Conservation (phyloP, 2,113 vertebrate genomes). For the Laterallus jamaicensis region DNA sequence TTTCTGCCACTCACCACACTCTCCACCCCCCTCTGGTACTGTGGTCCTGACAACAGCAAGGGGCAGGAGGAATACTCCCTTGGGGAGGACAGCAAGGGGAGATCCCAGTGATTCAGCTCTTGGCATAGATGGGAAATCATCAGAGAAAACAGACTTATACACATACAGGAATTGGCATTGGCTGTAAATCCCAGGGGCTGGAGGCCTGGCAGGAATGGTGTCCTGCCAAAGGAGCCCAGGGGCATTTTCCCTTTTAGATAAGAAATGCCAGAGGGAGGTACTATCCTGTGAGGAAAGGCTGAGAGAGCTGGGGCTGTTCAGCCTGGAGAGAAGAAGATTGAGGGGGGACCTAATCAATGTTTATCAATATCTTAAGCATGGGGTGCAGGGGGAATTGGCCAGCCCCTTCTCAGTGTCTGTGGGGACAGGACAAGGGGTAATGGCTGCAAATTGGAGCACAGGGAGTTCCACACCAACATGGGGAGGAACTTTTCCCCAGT, state of each 20-base stretch:
- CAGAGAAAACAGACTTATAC: not conserved
- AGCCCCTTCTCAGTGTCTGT: too few relatives aligned
- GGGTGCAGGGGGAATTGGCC: too few relatives aligned
- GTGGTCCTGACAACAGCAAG: accelerated
- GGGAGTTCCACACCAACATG: too few relatives aligned
- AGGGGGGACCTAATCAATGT: too few relatives aligned
- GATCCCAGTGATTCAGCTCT: not conserved
- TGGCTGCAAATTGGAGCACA: too few relatives aligned
- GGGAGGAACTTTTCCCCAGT: too few relatives aligned
- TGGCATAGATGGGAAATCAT: not conserved
- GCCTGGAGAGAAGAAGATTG: too few relatives aligned
- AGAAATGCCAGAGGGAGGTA: not conserved
- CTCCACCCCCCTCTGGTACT: not conserved
- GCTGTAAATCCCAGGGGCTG: accelerated
- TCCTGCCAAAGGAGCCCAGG: not conserved
- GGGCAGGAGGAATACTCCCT: not conserved
- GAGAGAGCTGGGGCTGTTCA: too few relatives aligned
- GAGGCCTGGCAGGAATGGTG: not conserved
- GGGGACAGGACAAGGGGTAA: too few relatives aligned
- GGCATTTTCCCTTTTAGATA: not conserved
- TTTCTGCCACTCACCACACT: not conserved
- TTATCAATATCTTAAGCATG: too few relatives aligned
- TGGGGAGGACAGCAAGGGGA: not conserved
- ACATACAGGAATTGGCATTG: accelerated
- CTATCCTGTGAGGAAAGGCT: too few relatives aligned